Evolutionary conservation across 2,888 invertebrate species (phyloP), one percentile per base, ranked within the genome.

Genomic region (Patella ulyssiponensis): DNA sequence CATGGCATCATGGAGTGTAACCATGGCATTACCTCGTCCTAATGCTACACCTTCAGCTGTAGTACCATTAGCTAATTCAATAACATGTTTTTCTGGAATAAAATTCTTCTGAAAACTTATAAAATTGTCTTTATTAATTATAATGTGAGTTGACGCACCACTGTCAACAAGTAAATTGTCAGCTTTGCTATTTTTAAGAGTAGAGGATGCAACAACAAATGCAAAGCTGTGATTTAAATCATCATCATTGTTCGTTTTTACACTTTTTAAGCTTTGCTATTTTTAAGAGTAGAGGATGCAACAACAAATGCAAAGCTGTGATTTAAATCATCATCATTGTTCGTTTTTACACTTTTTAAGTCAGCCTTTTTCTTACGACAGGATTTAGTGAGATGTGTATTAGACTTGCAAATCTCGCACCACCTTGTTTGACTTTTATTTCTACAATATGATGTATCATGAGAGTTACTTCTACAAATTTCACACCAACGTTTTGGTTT

Each of bases 101-200:
- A 83, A 83, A 14, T 69, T 54, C 11, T 79, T 71, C 58, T 82
- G 76, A 73, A 83, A 83, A 15, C 53, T 17, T 20, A 73, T 44
- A 71, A 83, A 84, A 54, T 77, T 76, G 56, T 75, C 56, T 74
- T 79, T 70, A 74, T 84, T 76, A 23, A 76, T 84, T 9, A 84
- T 51, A 58, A 84, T 81, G 69, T 84, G 83, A 14, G 81, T 53
- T 51, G 83, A 82, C 3, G 82, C 83, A 15, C 82, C 82, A 78
- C 81, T 81, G 56, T 82, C 84, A n/a, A 84, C 84, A 23, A 81
- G 44, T 12, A 80, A 27, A 54, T 58, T 52, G n/a, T 56, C 33
- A 15, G 56, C 27, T 54, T n/a, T n/a, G n/a, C n/a, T n/a, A n/a
- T n/a, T n/a, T n/a, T n/a, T n/a, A n/a, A n/a, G n/a, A n/a, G n/a